Percentiles rank a stretch among this genome's conserved stretches.
Evolutionary conservation across 1,140 invertebrate genomes (phyloP).

Genomic region (Stegodyphus dumicola): DNA sequence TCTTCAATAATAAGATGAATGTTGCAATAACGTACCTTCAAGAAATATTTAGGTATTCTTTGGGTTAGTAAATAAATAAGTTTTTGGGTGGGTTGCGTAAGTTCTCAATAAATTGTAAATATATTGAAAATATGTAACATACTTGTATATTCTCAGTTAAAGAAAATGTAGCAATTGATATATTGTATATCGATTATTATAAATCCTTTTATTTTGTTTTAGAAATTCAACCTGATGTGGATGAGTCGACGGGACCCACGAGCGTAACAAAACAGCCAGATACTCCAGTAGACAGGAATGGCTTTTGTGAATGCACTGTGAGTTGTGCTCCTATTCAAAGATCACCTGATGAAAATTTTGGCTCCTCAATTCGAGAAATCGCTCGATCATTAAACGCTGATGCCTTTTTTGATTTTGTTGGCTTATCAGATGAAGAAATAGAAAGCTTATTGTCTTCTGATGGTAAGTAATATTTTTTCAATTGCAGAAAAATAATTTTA

Average conservation of each 20-base stretch:
- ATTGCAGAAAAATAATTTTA: no score
- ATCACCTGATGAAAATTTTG: conserved; percentile 35
- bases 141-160: no score
- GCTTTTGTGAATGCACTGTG: conserved; percentile 13
- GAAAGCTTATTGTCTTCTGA: conserved; percentile 22
- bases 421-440: conserved; percentile 41
- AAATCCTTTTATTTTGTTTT: background rate
- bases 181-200: background rate
- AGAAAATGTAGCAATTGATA: background rate
- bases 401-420: conserved; percentile 51
- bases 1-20: no score
- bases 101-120: no score
- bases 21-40: no score
- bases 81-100: no score
- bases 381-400: conserved; percentile 42
- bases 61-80: no score
- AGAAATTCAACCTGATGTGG: conserved; percentile 22
- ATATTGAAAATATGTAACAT: no score
- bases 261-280: background rate
- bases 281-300: background rate
- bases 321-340: conserved; percentile 27
- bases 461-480: conserved; percentile 27
- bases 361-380: conserved; percentile 43
- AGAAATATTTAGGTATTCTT: no score
- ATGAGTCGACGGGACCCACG: background rate